phyloP scores from a whole-genome alignment of 2,113 vertebrate genomes.

The Theristicus caerulescens region DNA sequence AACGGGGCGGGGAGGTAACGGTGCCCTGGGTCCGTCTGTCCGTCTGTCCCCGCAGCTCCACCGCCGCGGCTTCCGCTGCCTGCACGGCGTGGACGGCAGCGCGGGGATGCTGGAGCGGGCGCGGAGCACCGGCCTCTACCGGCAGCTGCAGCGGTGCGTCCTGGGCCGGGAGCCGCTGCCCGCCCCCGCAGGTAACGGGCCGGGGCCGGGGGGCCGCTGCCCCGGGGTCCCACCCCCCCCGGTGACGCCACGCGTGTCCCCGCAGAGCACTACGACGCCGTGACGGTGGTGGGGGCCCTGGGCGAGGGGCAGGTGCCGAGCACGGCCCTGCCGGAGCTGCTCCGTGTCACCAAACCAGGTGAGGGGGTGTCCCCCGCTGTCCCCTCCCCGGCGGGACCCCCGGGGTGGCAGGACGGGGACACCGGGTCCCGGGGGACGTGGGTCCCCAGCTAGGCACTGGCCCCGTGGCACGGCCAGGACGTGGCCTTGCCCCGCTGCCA shows the following conservation, averaged over 20 bases:
- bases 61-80: conserved; percentile 76
- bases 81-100: conserved; percentile 88
- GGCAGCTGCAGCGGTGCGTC: conserved; percentile 71
- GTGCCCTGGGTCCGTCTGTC: background rate
- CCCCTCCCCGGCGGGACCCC: background rate
- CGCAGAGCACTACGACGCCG: conserved; percentile 80
- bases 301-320: conserved; percentile 80
- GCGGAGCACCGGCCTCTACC: conserved; percentile 76
- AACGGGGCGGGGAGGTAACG: background rate
- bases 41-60: conserved; percentile 73
- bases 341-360: conserved; percentile 84
- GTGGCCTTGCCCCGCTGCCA: background rate
- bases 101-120: conserved; percentile 81
- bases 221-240: background rate
- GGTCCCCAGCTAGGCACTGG: background rate
- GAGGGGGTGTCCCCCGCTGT: background rate
- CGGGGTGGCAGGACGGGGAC: background rate
- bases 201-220: too few species aligned
- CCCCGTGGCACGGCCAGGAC: background rate
- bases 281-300: conserved; percentile 83
- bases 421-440: background rate
- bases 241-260: background rate
- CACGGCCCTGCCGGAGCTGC: conserved; percentile 76
- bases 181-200: conserved; percentile 72
- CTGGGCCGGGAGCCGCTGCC: conserved; percentile 81